Base-by-base conservation (phyloP, 2,797 vertebrate genomes). In the Cyclura pinguis region DNA sequence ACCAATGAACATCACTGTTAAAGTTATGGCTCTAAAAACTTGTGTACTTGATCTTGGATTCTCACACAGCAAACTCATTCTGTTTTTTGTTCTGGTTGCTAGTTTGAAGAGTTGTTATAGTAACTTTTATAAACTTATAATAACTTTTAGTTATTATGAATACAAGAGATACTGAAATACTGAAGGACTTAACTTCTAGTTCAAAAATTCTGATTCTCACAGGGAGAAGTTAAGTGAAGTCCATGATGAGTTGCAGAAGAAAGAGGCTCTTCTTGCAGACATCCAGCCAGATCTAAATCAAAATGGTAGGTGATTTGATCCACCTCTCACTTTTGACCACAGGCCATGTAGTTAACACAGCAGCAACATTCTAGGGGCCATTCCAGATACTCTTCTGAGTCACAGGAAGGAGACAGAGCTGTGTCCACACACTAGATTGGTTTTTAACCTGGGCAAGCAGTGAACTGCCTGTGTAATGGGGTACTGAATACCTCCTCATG, bases 181-280 rank as follows among this genome's bases (percentile, higher is more conserved):
- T 80, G 50, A 9, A 12, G 20, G 52, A 1, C 29, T 88, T 91
- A 80, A 78, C 89, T 35, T 42, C 80, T 87, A 89, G 5, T 57
- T 64, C 59, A 47, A 92, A 52, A 1, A 13, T 16, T 94, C 89
- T 59, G 5, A 20, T 90, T 94, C 88, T 7, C 64, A 47, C 88
- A 99, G 99, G 98, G 98, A 99, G 67, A 99, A 99, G 93, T 88
- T 99, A 92, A 99, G 99, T 1, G 98, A 99, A 94, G 99, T 99
- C 91, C 98, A 99, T 91, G 98, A 99, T 92, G 98, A 99, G 96
- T 97, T 99, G 89, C 98, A 99, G 98, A 99, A 99, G 97, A 99
- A 99, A 94, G 98, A 99, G 91, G 99, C 99, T 95, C 97, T 99
- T 90, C 98, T 99, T 94, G 98, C 98, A 96, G 98, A 99, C 92